phyloP scores from a whole-genome alignment of 1,140 invertebrate genomes.

The Hylyphantes graminicola region DNA sequence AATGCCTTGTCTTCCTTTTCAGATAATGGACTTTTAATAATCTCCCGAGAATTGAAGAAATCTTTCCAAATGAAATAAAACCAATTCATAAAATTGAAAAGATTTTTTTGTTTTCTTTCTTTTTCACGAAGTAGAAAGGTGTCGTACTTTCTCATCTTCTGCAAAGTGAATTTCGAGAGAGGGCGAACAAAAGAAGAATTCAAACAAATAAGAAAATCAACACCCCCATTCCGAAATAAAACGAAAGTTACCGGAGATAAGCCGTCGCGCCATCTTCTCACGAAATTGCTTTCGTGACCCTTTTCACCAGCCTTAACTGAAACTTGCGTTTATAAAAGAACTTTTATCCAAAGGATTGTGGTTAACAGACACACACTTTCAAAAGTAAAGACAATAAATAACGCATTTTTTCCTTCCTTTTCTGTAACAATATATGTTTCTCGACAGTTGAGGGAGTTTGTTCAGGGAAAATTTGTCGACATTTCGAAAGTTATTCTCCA shows the following conservation, averaged over 20 bases:
- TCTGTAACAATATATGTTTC: not conserved
- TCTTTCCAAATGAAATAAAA: not conserved
- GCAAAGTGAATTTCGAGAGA: not conserved
- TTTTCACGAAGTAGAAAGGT: not conserved
- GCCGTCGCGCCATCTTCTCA: not conserved
- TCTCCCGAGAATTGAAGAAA: not conserved
- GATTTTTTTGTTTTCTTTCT: not conserved
- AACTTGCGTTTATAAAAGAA: not conserved
- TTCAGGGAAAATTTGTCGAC: not conserved
- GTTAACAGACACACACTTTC: not conserved
- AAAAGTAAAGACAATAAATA: not conserved
- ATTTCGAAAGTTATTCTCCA: not conserved
- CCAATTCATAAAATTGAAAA: slow-evolving; percentile 4
- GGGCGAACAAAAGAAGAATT: not conserved
- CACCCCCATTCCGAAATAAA: not conserved
- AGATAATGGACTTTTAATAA: not conserved
- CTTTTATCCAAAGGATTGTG: not conserved
- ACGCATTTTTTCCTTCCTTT: not conserved
- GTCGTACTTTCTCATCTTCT: not conserved
- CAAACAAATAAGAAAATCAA: slow-evolving; percentile 1
- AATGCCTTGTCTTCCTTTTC: not conserved
- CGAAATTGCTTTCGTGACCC: slow-evolving; percentile 3
- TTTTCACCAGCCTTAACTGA: too few species aligned
- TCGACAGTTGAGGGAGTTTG: not conserved
- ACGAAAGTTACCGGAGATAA: slow-evolving; percentile 5